phyloP scores from a whole-genome alignment of 2,113 vertebrate species.

The Cheirogaleus medius region DNA sequence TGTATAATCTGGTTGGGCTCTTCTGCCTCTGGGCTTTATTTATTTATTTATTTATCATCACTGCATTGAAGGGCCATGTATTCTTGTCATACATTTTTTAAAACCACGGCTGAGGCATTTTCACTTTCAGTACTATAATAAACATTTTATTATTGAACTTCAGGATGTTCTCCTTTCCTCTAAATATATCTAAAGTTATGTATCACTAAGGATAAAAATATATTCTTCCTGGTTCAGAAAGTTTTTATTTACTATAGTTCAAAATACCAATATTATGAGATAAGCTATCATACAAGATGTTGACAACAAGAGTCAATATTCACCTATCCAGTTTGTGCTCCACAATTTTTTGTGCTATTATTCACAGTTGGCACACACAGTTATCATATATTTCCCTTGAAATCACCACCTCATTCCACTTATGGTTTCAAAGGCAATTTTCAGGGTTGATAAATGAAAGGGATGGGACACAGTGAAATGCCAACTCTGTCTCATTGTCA shows the following conservation, averaged over 20 bases:
- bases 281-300: conserved; percentile 37
- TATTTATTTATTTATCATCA: conserved; percentile 68
- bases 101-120: conserved; percentile 64
- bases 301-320: conserved; percentile 47
- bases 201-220: conserved; percentile 60
- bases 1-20: conserved; percentile 34
- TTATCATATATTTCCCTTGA: not conserved
- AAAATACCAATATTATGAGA: conserved; percentile 43
- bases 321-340: not conserved
- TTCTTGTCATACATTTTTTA: conserved; percentile 71
- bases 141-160: conserved; percentile 75
- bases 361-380: not conserved
- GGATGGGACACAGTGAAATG: not conserved
- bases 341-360: not conserved
- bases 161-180: conserved; percentile 60
- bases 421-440: conserved; percentile 42
- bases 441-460: conserved; percentile 47
- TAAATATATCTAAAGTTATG: conserved; percentile 62
- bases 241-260: conserved; percentile 55
- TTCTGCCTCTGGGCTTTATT: conserved; percentile 66
- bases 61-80: conserved; percentile 48
- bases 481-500: not conserved
- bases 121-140: conserved; percentile 60
- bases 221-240: conserved; percentile 38
- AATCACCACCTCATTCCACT: conserved; percentile 10